Evolutionary conservation across 2,797 vertebrate genomes (phyloP).

Genomic region (Ceyx erithaca): DNA sequence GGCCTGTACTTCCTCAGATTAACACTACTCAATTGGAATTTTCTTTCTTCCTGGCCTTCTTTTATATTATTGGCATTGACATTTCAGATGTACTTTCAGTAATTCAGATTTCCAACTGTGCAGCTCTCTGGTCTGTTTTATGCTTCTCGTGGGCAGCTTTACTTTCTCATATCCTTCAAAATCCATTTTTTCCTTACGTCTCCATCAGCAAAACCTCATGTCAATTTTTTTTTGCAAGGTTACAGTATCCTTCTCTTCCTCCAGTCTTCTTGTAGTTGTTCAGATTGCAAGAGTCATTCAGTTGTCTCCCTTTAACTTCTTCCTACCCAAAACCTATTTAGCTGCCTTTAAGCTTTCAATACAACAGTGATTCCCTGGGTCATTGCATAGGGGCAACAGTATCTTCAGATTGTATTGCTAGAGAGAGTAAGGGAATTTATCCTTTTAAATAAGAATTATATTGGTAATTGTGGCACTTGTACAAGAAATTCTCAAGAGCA

Average conservation of each 20-base stretch:
- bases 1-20: background rate
- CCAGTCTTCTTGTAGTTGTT: background rate
- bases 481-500: background rate
- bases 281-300: background rate
- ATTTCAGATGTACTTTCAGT: slow-evolving; percentile 11
- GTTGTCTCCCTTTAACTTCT: background rate
- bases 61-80: background rate
- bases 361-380: background rate
- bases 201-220: background rate
- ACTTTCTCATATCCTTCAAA: background rate
- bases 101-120: background rate
- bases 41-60: background rate
- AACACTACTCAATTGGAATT: background rate
- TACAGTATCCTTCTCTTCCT: background rate
- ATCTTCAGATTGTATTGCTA: background rate
- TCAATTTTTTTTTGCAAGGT: background rate
- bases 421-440: background rate
- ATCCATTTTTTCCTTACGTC: background rate
- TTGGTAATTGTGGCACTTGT: background rate
- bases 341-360: background rate
- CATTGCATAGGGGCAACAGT: background rate
- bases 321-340: background rate
- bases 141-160: background rate
- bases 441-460: background rate
- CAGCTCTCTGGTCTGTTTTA: background rate